Base-by-base conservation (phyloP, 2,888 invertebrate species). In the Limenitis camilla region DNA sequence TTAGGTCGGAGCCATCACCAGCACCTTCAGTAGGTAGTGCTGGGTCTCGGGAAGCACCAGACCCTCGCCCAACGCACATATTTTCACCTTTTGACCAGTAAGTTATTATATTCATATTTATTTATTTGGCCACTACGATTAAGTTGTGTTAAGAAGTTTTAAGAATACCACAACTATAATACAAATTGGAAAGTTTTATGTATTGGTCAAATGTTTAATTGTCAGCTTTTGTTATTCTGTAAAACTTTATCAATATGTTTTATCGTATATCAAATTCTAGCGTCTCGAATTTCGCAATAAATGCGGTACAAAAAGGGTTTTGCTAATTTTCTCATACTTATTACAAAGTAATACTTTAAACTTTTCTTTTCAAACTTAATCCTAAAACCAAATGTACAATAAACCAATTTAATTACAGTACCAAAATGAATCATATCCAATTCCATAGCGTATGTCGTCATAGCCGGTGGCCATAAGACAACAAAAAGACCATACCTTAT, bases 41-140 rank as follows among this genome's bases (percentile, higher is more conserved):
- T 0, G 76, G 86, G 10, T 87, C 87, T 0, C 67, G 92, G 88
- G 72, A 92, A 83, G 71, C 90, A 68, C 70, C 81, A 11, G 90
- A 91, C 9, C 89, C 89, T 19, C 87, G 92, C 27, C 91, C 92
- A 40, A 82, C 90, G 3, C 92, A 91, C 62, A 90, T 93, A 67
- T 93, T 93, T 76, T 91, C 92, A 33, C 88, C 88, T 5, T 88
- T 88, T 59, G 88, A 88, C 68, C 87, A 86, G 87, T 87, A 61
- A 86, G 87, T 83, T 27, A 27, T 40, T 9, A 30, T 31, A 32
- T 10, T 36, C 28, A 9, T 11, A 5, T 6, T 31, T 10, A n/a
- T 46, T 27, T 28, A 19, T 19, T 19, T 19, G 19, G n/a, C n/a
- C n/a, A 19, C 19, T 19, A 19, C 19, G 19, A 3, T 3, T 19